Percentiles rank a stretch among this genome's conserved stretches.
These are phyloP conservation scores for Gavia stellata DNA, from an alignment of 2,113 vertebrate species.

Conservation along the genomic window DNA sequence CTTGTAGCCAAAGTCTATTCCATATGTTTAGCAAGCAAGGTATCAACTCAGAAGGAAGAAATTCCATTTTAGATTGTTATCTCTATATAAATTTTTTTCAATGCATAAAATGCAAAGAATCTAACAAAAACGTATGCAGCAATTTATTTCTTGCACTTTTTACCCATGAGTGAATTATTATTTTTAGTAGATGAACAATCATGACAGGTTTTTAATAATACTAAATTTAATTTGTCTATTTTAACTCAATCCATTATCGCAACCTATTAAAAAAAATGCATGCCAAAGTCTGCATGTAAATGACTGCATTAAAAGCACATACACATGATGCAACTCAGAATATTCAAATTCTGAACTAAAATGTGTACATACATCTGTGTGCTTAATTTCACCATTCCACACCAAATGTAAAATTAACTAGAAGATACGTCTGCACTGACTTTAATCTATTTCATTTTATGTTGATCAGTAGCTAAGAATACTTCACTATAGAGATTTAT, in stretches of 20 bases:
- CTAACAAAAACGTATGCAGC: neutral
- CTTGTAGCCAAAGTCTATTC: neutral
- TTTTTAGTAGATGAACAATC: neutral
- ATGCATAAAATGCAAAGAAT: neutral
- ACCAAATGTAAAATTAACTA: neutral
- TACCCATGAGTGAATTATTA: neutral
- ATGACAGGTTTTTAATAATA: neutral
- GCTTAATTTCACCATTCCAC: neutral
- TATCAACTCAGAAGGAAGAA: neutral
- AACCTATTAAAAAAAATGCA: neutral
- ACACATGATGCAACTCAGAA: neutral
- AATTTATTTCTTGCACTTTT: neutral
- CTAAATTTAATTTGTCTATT: neutral
- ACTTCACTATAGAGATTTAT: slow-evolving; percentile 73
- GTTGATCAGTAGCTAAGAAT: slow-evolving; percentile 70
- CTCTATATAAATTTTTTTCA: neutral
- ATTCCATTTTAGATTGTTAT: neutral
- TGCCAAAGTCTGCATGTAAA: neutral
- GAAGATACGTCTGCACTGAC: neutral
- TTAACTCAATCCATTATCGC: neutral
- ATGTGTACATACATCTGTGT: neutral
- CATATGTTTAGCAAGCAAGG: neutral
- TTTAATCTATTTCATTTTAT: slow-evolving; percentile 55
- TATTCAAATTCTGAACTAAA: neutral
- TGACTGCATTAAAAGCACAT: neutral